Conservation (phyloP, 1,140 invertebrate species). For the Neotoxoptera formosana region DNA sequence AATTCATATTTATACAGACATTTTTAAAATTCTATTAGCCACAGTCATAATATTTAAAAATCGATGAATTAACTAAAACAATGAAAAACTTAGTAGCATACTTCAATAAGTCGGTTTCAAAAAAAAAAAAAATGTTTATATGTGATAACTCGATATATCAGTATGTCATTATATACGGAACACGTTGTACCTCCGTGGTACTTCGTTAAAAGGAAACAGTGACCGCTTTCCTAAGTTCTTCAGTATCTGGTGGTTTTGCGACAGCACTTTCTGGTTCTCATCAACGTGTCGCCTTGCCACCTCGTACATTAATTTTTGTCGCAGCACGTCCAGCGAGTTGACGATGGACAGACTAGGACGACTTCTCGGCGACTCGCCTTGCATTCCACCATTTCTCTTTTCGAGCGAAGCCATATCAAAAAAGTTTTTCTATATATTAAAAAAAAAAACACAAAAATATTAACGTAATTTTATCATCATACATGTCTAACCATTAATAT, state of each 20-base stretch:
- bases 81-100: constrained; percentile 12
- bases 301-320: constrained; percentile 52
- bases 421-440: constrained; percentile 22
- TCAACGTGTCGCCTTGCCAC: constrained; percentile 46
- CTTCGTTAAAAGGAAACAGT: background rate
- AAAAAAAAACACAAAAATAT: background rate
- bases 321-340: constrained; percentile 44
- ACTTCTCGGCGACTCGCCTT: constrained; percentile 42
- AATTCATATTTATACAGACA: background rate
- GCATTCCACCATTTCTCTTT: constrained; percentile 7
- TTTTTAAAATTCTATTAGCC: background rate
- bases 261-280: constrained; percentile 45
- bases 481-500: background rate
- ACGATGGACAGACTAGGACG: constrained; percentile 50
- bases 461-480: background rate
- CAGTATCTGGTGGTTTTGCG: constrained; percentile 44
- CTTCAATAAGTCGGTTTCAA: background rate
- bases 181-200: constrained; percentile 25
- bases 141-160: background rate
- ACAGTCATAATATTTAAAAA: background rate
- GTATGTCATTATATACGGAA: background rate
- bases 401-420: constrained; percentile 8
- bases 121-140: background rate
- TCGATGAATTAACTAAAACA: background rate
- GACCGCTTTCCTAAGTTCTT: constrained; percentile 51